Percentiles rank a stretch among this genome's conserved stretches.
Evolutionary conservation across 1,140 invertebrate genomes (phyloP).

Genomic region (Centruroides vittatus): DNA sequence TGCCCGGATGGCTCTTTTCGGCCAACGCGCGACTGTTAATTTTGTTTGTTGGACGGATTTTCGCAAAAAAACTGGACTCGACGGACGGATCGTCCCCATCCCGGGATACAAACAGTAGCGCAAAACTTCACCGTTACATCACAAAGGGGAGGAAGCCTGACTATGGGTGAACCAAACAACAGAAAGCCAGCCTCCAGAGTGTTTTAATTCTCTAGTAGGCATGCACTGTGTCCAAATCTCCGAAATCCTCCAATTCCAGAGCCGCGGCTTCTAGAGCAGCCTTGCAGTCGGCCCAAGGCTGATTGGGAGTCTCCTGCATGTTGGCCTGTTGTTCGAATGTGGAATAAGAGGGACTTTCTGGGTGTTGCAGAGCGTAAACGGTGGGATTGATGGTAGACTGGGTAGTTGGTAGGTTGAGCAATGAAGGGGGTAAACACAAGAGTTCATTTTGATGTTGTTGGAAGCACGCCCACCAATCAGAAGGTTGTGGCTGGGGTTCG

Average conservation of each 20-base stretch:
- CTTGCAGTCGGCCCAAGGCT: slow-evolving; percentile 18
- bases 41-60: too few species aligned
- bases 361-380: slow-evolving; percentile 1
- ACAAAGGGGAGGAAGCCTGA: too few species aligned
- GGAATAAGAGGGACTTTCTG: slow-evolving; percentile 2
- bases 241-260: slow-evolving; percentile 15
- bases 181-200: too few species aligned
- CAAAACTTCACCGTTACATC: too few species aligned
- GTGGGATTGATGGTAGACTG: neutral
- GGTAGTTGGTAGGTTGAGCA: neutral
- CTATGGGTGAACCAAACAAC: too few species aligned
- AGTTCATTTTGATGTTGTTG: neutral
- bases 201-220: slow-evolving; percentile 6
- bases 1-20: too few species aligned
- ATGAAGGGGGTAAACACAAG: neutral
- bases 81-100: too few species aligned
- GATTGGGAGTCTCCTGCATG: slow-evolving; percentile 2
- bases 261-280: slow-evolving; percentile 14
- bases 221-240: slow-evolving; percentile 12
- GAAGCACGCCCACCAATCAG: too few species aligned
- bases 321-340: neutral
- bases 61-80: too few species aligned
- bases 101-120: too few species aligned
- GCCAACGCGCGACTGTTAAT: too few species aligned
- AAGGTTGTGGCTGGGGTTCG: neutral